Conservation (phyloP, 2,797 vertebrate species). For the Dicrostonyx torquatus region DNA sequence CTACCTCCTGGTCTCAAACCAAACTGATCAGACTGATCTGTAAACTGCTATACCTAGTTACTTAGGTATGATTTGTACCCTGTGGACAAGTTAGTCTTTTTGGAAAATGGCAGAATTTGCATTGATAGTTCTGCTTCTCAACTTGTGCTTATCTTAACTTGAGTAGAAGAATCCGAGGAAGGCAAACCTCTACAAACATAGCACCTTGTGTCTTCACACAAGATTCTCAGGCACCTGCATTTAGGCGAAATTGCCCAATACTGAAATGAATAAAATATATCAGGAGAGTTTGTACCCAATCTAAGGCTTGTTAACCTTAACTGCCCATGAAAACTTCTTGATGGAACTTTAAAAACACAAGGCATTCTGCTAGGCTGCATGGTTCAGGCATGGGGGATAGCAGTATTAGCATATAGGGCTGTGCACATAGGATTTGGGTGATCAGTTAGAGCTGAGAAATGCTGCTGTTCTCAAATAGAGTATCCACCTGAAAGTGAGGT, state of each 20-base stretch:
- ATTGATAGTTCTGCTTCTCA: constrained; percentile 32
- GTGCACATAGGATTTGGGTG: background rate
- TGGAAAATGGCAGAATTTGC: constrained; percentile 10
- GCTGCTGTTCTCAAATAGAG: background rate
- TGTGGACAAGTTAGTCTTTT: constrained; percentile 5
- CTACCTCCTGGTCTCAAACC: background rate
- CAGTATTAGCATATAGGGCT: background rate
- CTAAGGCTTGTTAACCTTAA: constrained; percentile 15
- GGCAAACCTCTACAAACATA: constrained; percentile 14
- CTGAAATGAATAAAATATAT: constrained; percentile 2
- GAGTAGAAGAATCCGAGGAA: background rate
- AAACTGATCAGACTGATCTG: background rate
- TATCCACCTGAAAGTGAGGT: constrained; percentile 10
- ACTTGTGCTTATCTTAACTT: background rate
- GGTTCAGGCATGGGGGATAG: background rate
- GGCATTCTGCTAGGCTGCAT: background rate
- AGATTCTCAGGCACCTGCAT: constrained; percentile 7
- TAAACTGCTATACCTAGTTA: background rate
- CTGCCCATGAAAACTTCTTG: background rate
- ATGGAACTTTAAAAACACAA: constrained; percentile 14
- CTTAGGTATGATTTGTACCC: background rate
- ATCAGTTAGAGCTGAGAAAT: background rate
- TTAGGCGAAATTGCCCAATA: background rate
- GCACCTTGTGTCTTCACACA: background rate
- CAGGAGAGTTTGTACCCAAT: background rate